Evolutionary conservation across 1,140 invertebrate genomes (phyloP).

Genomic region (Leptinotarsa lineolata): DNA sequence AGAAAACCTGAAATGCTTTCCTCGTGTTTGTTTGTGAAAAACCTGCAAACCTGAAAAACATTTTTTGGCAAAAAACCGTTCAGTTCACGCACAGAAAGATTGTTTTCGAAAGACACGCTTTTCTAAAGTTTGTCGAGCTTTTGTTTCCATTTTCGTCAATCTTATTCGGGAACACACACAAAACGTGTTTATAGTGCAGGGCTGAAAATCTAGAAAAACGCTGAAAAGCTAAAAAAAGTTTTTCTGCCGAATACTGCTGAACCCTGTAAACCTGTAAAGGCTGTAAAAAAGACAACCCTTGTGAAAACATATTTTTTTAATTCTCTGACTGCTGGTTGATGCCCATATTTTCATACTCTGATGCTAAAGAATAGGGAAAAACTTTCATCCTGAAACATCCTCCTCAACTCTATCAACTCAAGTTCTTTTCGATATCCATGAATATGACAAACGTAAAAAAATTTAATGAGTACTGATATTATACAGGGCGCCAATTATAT

Average conservation of each 20-base stretch:
- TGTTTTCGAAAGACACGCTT: too few relatives aligned
- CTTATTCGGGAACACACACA: too few relatives aligned
- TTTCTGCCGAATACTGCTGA: conserved; percentile 16
- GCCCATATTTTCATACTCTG: conserved; percentile 18
- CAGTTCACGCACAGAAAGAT: background rate
- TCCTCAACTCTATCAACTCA: too few relatives aligned
- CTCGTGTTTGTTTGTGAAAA: conserved; percentile 12
- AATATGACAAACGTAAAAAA: too few relatives aligned
- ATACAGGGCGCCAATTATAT: too few relatives aligned
- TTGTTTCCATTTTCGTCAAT: too few relatives aligned
- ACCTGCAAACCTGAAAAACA: conserved; percentile 35
- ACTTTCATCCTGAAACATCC: conserved; percentile 10
- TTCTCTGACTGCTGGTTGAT: conserved; percentile 27
- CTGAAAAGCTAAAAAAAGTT: conserved; percentile 13
- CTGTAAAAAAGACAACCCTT: conserved; percentile 32
- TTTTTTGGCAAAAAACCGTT: background rate
- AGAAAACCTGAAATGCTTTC: conserved; percentile 28
- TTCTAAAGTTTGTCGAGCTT: too few relatives aligned
- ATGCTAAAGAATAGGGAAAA: conserved; percentile 18
- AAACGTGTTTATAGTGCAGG: background rate
- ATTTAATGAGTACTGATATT: too few relatives aligned
- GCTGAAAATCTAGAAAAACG: conserved; percentile 14
- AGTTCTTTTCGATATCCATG: too few relatives aligned
- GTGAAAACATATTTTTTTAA: background rate
- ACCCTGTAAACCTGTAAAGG: conserved; percentile 37